These are phyloP conservation scores for Hydrotaea diabolus DNA, from an alignment of 2,888 invertebrate genomes.

Conservation along the genomic window DNA sequence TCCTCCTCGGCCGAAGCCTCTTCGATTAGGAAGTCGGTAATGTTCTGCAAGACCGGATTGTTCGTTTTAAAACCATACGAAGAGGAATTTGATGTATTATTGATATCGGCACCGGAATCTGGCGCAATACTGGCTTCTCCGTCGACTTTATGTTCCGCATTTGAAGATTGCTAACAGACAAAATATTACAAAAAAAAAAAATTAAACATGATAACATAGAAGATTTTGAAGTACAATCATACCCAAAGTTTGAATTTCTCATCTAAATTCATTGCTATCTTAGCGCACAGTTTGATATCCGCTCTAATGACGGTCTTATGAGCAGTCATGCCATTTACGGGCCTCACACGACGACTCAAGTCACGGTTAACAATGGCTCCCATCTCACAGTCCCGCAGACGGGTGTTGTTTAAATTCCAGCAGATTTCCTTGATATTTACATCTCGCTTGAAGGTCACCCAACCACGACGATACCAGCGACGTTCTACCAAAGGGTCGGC, in stretches of 20 bases:
- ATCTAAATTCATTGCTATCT: slow-evolving; percentile 95
- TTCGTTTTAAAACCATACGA: slow-evolving; percentile 88
- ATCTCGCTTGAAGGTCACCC: slow-evolving; percentile 98
- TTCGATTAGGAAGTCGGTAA: slow-evolving; percentile 98
- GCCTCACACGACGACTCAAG: slow-evolving; percentile 94
- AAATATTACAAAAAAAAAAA: neutral
- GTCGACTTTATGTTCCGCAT: slow-evolving; percentile 40
- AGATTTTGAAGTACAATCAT: slow-evolving; percentile 42
- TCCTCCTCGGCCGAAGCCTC: slow-evolving; percentile 99
- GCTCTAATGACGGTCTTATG: slow-evolving; percentile 94
- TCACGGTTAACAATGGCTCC: slow-evolving; percentile 97
- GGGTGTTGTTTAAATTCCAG: slow-evolving; percentile 98
- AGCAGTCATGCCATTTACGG: slow-evolving; percentile 93
- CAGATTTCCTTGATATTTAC: slow-evolving; percentile 99
- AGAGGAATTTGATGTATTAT: slow-evolving; percentile 45
- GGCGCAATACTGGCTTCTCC: slow-evolving; percentile 62
- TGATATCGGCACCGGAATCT: slow-evolving; percentile 42
- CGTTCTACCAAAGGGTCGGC: slow-evolving; percentile 98
- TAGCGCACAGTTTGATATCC: slow-evolving; percentile 95
- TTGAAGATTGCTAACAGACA: slow-evolving; percentile 40
- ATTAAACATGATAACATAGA: neutral
- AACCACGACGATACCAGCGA: slow-evolving; percentile 97
- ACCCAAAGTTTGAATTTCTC: slow-evolving; percentile 91
- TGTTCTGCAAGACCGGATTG: slow-evolving; percentile 97
- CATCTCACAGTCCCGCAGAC: slow-evolving; percentile 82